These are phyloP conservation scores for Coenobita brevimanus DNA, from an alignment of 1,140 invertebrate genomes.

Conservation along the genomic window DNA sequence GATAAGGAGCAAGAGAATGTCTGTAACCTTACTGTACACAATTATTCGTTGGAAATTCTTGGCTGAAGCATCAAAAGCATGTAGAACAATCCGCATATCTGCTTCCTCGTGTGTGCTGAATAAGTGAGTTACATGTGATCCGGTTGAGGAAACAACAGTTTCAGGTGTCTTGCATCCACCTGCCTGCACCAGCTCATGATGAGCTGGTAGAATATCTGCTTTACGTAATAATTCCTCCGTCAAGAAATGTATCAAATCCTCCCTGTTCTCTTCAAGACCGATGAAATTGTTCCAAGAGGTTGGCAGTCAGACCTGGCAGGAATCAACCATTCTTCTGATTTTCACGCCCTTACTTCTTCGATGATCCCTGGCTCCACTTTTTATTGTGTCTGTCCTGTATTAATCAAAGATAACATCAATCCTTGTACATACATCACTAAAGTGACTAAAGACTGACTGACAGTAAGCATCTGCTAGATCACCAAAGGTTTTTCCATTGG, in stretches of 20 bases:
- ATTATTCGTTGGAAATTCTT: not conserved
- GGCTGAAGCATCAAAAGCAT: conserved; percentile 24
- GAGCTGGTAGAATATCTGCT: not conserved
- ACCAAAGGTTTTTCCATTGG: not conserved
- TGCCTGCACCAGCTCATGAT: conserved; percentile 2
- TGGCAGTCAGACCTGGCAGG: conserved; percentile 6
- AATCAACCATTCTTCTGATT: conserved; percentile 26
- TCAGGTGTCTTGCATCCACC: too few species aligned
- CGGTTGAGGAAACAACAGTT: too few species aligned
- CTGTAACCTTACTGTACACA: conserved; percentile 24
- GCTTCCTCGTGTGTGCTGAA: conserved; percentile 14
- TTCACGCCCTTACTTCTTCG: not conserved
- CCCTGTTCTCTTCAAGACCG: conserved; percentile 4
- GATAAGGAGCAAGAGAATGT: conserved; percentile 22
- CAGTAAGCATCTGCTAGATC: not conserved
- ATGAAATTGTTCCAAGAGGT: conserved; percentile 3
- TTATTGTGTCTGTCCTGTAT: conserved; percentile 7
- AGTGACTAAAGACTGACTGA: not conserved
- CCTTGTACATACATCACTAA: not conserved
- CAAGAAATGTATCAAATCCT: not conserved
- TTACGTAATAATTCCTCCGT: conserved; percentile 8
- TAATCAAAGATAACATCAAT: conserved; percentile 7
- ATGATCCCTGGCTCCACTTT: conserved; percentile 3
- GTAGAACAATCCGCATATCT: conserved; percentile 11
- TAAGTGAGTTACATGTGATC: too few species aligned